phyloP scores from a whole-genome alignment of 1,140 invertebrate genomes.

The Drosophila takahashii region DNA sequence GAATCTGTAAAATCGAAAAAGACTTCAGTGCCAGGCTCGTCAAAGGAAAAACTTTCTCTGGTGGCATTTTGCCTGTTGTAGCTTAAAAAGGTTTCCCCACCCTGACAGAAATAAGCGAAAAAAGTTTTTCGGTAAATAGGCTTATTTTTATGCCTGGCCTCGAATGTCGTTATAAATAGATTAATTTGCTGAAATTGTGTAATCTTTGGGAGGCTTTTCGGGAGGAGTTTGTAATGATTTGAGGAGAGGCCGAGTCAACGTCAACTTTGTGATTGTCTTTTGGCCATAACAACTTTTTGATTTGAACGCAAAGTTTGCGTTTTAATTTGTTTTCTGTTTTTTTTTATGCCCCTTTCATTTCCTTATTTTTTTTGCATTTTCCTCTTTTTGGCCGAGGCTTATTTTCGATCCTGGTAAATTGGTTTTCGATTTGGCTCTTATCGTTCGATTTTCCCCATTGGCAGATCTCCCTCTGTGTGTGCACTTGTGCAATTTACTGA shows the following conservation, averaged over 20 bases:
- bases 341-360: background rate
- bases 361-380: background rate
- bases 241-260: slow-evolving; percentile 17
- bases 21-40: slow-evolving; percentile 44
- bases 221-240: slow-evolving; percentile 2
- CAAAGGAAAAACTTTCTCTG: slow-evolving; percentile 42
- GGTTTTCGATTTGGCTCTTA: slow-evolving; percentile 70
- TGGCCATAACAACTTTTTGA: slow-evolving; percentile 76
- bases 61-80: slow-evolving; percentile 23
- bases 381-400: slow-evolving; percentile 39
- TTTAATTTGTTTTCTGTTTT: slow-evolving; percentile 62
- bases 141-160: slow-evolving; percentile 73
- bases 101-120: slow-evolving; percentile 8
- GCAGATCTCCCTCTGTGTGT: slow-evolving; percentile 10
- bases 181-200: slow-evolving; percentile 77
- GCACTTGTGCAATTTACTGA: slow-evolving; percentile 41
- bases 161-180: slow-evolving; percentile 77
- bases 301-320: slow-evolving; percentile 67
- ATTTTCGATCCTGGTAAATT: slow-evolving; percentile 61
- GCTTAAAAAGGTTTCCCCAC: slow-evolving; percentile 46
- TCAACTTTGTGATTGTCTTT: slow-evolving; percentile 70
- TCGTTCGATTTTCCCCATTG: slow-evolving; percentile 7
- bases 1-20: slow-evolving; percentile 86
- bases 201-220: too few species aligned
- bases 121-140: slow-evolving; percentile 53